Percentiles rank a stretch among this genome's conserved stretches.
Evolutionary conservation across 2,113 vertebrate genomes (phyloP).

Genomic region (Ptychochromis oligacanthus): DNA sequence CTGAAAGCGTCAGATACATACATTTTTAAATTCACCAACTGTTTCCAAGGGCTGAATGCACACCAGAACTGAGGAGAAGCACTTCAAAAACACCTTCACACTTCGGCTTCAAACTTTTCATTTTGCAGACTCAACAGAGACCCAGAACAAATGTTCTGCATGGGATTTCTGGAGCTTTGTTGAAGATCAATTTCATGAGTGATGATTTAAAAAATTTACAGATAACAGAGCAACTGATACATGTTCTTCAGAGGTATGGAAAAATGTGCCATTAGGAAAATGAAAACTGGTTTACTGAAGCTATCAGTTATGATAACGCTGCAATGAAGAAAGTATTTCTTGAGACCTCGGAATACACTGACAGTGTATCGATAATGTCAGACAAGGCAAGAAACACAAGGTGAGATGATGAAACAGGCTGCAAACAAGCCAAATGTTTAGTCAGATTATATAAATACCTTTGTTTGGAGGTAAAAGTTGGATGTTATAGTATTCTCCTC

Average conservation of each 20-base stretch:
- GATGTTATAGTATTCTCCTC: neutral
- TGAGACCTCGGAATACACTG: neutral
- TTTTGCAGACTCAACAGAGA: conserved; percentile 29
- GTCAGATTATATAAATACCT: neutral
- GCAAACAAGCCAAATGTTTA: neutral
- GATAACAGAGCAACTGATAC: neutral
- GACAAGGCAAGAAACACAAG: conserved; percentile 1
- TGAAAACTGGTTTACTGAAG: too few species aligned
- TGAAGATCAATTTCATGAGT: neutral
- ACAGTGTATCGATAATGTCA: neutral
- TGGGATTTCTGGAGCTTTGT: conserved; percentile 11
- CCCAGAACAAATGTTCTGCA: conserved; percentile 25
- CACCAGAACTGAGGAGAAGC: conserved; percentile 24
- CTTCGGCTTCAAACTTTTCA: conserved; percentile 36
- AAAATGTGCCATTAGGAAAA: neutral
- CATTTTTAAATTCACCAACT: conserved; percentile 62
- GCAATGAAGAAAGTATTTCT: neutral
- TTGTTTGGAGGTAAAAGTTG: neutral
- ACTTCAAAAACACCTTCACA: conserved; percentile 51
- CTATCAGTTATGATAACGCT: neutral
- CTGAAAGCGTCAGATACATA: conserved; percentile 50
- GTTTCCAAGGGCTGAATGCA: conserved; percentile 29
- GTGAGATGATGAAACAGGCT: neutral
- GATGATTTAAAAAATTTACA: neutral
- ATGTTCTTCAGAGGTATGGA: neutral